Base-by-base conservation (phyloP, 2,888 invertebrate species). In the Agrilus mali region DNA sequence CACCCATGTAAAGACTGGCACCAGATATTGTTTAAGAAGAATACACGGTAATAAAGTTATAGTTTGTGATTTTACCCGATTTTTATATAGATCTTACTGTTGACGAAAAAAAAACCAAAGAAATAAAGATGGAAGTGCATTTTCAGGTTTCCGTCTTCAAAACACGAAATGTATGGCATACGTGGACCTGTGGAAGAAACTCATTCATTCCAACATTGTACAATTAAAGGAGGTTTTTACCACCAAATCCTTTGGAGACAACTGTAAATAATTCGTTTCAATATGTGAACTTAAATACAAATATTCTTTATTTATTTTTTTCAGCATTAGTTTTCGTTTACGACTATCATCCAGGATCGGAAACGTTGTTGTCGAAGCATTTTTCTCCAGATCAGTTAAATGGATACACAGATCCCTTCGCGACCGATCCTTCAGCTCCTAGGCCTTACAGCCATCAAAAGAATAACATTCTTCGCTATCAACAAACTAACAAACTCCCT, bases 191-290 rank as follows among this genome's bases (percentile, higher is more conserved):
- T 97, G 97, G 97, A 93, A 92, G 65, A 86, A 90, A 67, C 73
- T 97, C 44, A 82, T 84, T 60, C 96, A 97, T 69, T 88, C 95
- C 57, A 96, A 96, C 72, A 78, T 97, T 54, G 89, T 96, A 47
- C 86, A 86, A 57, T 71, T 97, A 45, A 79, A 87, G 60, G 94
- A 96, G 65, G 86, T 89, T 54, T 94, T 96, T 69, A 86, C 89
- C 33, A 95, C 96, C 34, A 90, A 93, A 71, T 86, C 87, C 38
- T 98, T 97, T 69, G 90, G 90, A 56, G 97, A 97, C 71, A 83
- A 86, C 70, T 95, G 92, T 93, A 67, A 77, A 83, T 75, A 55
- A 35, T 8, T 37, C 20, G 17, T 37, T 10, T 2, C 10, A 16
- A 16, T 10, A 13, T n/a, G 15, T 17, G 20, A 4, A 36, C 34